Evolutionary conservation across 2,113 vertebrate species (phyloP).

Genomic region (Callaeas wilsoni): DNA sequence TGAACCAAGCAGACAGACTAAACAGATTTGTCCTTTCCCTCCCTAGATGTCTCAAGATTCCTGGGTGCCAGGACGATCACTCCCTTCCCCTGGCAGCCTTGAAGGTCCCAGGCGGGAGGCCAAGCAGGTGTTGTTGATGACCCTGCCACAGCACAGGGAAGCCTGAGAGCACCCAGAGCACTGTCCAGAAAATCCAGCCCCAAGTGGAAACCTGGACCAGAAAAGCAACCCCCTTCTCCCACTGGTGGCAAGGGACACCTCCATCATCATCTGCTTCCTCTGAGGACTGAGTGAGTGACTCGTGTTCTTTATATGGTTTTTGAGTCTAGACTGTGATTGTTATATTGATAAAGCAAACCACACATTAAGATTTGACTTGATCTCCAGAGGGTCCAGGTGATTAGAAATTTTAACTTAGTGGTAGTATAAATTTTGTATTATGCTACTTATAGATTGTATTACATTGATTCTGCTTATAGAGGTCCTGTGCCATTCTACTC

Average conservation of each 20-base stretch:
- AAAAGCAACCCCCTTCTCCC: neutral
- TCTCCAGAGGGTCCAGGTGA: neutral
- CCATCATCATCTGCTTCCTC: neutral
- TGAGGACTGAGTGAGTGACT: neutral
- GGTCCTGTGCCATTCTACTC: neutral
- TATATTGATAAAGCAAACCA: neutral
- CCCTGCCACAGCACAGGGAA: neutral
- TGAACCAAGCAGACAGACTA: neutral
- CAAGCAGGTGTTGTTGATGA: neutral
- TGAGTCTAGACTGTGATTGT: neutral
- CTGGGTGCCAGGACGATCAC: rapidly evolving
- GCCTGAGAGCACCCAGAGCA: neutral
- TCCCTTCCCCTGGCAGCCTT: neutral
- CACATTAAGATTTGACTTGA: neutral
- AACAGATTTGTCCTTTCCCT: neutral
- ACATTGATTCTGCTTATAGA: neutral
- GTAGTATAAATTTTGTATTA: neutral
- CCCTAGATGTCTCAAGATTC: neutral
- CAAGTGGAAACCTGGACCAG: neutral
- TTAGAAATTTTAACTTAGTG: neutral
- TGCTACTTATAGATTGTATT: neutral
- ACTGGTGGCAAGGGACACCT: neutral
- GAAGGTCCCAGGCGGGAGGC: neutral
- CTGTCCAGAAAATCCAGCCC: neutral
- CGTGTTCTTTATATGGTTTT: neutral